Evolutionary conservation across 2,113 vertebrate species (phyloP).

Genomic region (Barbus barbus): DNA sequence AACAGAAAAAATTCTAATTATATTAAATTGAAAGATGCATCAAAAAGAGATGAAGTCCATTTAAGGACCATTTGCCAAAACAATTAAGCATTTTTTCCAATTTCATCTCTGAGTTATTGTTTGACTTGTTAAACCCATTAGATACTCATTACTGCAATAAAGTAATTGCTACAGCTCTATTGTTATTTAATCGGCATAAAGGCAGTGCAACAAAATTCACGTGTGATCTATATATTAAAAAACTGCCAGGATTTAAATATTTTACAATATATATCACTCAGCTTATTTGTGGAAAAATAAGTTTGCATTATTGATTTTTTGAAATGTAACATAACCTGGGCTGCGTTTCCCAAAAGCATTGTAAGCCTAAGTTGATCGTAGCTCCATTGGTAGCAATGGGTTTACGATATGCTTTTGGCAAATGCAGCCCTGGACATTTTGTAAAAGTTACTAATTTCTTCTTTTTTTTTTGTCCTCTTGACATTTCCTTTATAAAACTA

Average conservation of each 20-base stretch:
- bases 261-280: neutral
- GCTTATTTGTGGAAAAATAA: neutral
- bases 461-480: too few relatives aligned
- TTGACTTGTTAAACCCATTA: neutral
- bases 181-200: too few relatives aligned
- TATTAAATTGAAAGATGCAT: neutral
- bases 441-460: neutral
- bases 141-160: neutral
- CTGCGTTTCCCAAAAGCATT: too few relatives aligned
- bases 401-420: too few relatives aligned
- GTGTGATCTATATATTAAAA: too few relatives aligned
- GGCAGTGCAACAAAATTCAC: neutral
- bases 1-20: neutral
- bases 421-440: too few relatives aligned
- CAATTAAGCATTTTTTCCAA: neutral
- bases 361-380: too few relatives aligned
- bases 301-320: neutral
- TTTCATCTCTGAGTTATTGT: neutral
- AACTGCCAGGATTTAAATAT: neutral
- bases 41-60: neutral
- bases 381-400: too few relatives aligned
- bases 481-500: neutral
- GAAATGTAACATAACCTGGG: neutral
- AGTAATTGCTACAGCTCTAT: neutral
- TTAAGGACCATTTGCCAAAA: neutral